Base-by-base conservation (phyloP, 2,797 vertebrate genomes). In the Eulemur mongoz region DNA sequence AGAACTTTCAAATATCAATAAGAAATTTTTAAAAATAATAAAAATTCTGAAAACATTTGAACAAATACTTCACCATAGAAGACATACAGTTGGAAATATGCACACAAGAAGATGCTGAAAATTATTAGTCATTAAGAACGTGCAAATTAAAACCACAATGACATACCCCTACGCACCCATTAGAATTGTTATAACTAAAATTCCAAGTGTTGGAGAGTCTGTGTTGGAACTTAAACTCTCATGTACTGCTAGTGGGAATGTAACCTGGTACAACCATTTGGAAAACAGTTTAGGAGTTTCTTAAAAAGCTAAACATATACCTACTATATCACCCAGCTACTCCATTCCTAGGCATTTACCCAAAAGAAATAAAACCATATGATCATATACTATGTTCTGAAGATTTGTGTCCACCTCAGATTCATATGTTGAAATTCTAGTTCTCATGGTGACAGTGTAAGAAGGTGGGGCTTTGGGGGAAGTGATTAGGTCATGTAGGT, bases 101-200 rank as follows among this genome's bases (percentile, higher is more conserved):
- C 63, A 63, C 57, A 81, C 32, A 40, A 89, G 67, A 40, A 85
- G 18, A 65, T 70, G 27, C 30, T 81, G 4, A 85, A 18, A 22
- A 25, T 86, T 67, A 90, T 91, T 76, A 94, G 23, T 59, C 61
- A 54, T 78, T 69, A 52, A 35, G 78, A 54, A 90, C 83, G 70
- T 84, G 72, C 18, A 90, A 92, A 87, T 96, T 92, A 80, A 94
- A 52, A 48, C 30, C 25, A 57, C 9, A 61, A 50, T 57, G 25
- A 63, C 17, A 80, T 50, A 87, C 15, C 20, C 65, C 20, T 80
- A n/a, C 27, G 25, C 7, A 17, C 27, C 13, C 50, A 69, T 89
- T 88, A 73, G 54, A 83, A 57, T 69, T 18, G 17, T 45, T 93
- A n/a, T 84, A 84, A 93, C 94, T 95, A 86, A 83, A 93, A 89